Evolutionary conservation across 2,113 vertebrate species (phyloP).

Genomic region (Cyprinodon tularosa): DNA sequence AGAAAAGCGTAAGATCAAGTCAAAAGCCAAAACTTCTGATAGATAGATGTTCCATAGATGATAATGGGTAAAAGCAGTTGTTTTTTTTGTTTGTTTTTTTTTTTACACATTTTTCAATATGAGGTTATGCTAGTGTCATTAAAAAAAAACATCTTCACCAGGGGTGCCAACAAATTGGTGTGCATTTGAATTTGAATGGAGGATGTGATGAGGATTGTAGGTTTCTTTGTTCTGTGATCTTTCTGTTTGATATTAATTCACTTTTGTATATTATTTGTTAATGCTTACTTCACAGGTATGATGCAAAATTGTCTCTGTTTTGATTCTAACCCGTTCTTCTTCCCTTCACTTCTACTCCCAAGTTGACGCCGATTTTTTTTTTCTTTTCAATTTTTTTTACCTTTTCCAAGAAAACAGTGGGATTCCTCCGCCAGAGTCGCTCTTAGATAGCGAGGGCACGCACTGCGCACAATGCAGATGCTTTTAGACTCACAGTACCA

Average conservation of each 20-base stretch:
- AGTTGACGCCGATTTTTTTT: constrained; percentile 75
- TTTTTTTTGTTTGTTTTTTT: too few species aligned
- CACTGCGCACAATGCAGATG: constrained; percentile 93
- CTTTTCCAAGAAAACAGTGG: constrained; percentile 75
- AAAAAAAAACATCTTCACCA: neutral
- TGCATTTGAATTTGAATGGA: neutral
- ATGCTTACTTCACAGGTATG: constrained; percentile 66
- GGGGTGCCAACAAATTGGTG: neutral
- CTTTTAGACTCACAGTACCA: constrained; percentile 86
- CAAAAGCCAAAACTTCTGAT: too few species aligned
- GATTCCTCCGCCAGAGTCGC: constrained; percentile 69
- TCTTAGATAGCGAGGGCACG: constrained; percentile 85
- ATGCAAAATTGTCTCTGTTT: constrained; percentile 65
- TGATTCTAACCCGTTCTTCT: constrained; percentile 75
- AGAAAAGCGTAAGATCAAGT: too few species aligned
- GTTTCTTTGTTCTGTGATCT: constrained; percentile 28
- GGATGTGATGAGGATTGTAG: neutral
- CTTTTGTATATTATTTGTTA: constrained; percentile 59
- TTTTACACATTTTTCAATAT: neutral
- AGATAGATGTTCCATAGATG: too few species aligned
- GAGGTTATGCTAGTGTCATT: neutral
- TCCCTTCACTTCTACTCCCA: constrained; percentile 66
- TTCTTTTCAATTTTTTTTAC: constrained; percentile 5
- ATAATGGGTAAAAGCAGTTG: too few species aligned
- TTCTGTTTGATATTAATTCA: constrained; percentile 18